Evolutionary conservation across 2,113 vertebrate genomes (phyloP).

Genomic region (Dicentrarchus labrax): DNA sequence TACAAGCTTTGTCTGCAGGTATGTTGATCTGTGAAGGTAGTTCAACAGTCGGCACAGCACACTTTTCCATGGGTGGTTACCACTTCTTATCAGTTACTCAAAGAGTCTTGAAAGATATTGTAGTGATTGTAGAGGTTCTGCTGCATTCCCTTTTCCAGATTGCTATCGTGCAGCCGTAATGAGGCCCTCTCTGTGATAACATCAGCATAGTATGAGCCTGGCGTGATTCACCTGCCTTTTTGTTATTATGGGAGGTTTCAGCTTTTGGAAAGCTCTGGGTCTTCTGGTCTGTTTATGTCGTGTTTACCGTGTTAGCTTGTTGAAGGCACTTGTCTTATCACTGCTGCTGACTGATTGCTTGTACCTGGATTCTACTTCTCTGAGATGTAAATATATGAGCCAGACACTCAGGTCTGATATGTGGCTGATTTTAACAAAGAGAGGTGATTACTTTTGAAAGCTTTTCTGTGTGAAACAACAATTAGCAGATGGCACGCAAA

Average conservation of each 20-base stretch:
- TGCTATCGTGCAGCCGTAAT: slow-evolving; percentile 47
- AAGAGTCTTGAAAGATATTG: slow-evolving; percentile 55
- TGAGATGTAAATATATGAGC: slow-evolving; percentile 60
- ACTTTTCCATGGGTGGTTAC: slow-evolving; percentile 58
- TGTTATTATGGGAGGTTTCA: slow-evolving; percentile 61
- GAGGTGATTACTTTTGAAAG: slow-evolving; percentile 66
- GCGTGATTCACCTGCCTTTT: slow-evolving; percentile 60
- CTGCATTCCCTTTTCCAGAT: slow-evolving; percentile 57
- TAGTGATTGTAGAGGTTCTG: slow-evolving; percentile 49
- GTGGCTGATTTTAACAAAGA: slow-evolving; percentile 64
- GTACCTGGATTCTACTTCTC: slow-evolving; percentile 64
- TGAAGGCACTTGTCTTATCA: slow-evolving; percentile 68
- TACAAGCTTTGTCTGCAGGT: neutral
- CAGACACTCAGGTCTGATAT: slow-evolving; percentile 68
- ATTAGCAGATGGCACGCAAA: slow-evolving; percentile 79
- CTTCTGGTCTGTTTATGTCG: slow-evolving; percentile 58
- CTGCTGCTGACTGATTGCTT: slow-evolving; percentile 68
- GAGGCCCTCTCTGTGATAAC: slow-evolving; percentile 48
- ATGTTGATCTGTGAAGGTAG: slow-evolving; percentile 24
- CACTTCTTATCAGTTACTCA: slow-evolving; percentile 59
- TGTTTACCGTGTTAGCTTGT: slow-evolving; percentile 54
- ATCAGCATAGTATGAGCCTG: slow-evolving; percentile 58
- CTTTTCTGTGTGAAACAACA: slow-evolving; percentile 63
- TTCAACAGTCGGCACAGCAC: slow-evolving; percentile 28
- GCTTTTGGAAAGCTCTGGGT: slow-evolving; percentile 34